Base-by-base conservation (phyloP, 2,113 vertebrate species). In the Melanerpes formicivorus region DNA sequence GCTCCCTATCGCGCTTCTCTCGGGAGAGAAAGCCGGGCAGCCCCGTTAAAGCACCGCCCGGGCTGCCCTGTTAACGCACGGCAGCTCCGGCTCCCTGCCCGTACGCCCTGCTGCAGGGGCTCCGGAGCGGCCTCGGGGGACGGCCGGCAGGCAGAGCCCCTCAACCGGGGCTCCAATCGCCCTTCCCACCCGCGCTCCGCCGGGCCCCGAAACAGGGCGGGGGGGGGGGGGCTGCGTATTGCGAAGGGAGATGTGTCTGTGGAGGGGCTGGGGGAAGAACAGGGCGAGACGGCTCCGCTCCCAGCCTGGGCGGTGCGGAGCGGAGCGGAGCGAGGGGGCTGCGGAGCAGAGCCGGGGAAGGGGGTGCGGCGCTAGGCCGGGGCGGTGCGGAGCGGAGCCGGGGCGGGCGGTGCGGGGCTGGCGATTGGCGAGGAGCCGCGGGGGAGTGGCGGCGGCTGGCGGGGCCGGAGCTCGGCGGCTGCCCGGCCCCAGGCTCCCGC, bases 391-490 rank as follows among this genome's bases (percentile, higher is more conserved):
- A 22, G 80, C 90, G 81, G 85, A 26, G 37, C 15, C 40, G 58
- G 71, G 88, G 90, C 87, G 37, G n/a, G 21, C 37, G 42, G 42
- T 15, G 32, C 60, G 30, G 59, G 30, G 80, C 19, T 32, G 18
- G 93, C 81, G 81, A 81, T 84, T 85, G 94, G 91, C 76, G 80
- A 81, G 91, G 82, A 44, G 90, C 54, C 54, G 18, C 37, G 82
- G 62, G 75, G 87, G 93, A 95, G 96, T 50, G 92, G 89, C 90
- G 92, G 95, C 86, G 30, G 94, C 90, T 23, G n/a, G 90, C 40
- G 88, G 55, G 81, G 74, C 87, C 79, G 95, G 94, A 75, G 90
- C 60, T 14, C 32, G 60, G 60, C 60, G 60, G 22, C 60, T 37
- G 60, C 60, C 60, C 86, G 30, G 95, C 90, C 58, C 18, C 58